Evolutionary conservation across 2,113 vertebrate genomes (phyloP).

Genomic region (Saguinus midas): DNA sequence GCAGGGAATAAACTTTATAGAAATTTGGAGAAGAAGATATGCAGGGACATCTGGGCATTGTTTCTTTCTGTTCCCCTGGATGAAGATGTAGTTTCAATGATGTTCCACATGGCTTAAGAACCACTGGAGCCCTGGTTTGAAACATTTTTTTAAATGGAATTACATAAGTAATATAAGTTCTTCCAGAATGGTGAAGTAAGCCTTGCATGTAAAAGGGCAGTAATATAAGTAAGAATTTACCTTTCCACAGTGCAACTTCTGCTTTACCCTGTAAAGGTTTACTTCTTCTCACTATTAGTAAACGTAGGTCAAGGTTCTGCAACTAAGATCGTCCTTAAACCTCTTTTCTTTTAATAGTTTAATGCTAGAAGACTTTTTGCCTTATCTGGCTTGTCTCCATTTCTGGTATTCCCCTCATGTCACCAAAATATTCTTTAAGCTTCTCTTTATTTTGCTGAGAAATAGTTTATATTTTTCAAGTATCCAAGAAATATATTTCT

Average conservation of each 20-base stretch:
- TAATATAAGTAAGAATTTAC: slow-evolving; percentile 23
- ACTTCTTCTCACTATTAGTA: background rate
- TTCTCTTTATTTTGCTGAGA: background rate
- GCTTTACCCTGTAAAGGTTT: background rate
- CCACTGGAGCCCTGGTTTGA: background rate
- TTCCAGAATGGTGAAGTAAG: background rate
- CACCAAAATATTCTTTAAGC: background rate
- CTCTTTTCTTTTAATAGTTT: background rate
- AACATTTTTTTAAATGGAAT: background rate
- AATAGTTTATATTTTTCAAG: background rate
- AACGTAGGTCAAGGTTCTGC: background rate
- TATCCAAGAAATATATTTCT: background rate
- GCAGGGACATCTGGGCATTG: background rate
- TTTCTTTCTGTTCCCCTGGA: background rate
- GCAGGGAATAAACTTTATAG: background rate
- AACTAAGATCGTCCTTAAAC: background rate
- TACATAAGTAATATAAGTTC: background rate
- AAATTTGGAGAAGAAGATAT: background rate
- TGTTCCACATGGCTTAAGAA: background rate
- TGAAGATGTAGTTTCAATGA: background rate
- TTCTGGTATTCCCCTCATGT: background rate
- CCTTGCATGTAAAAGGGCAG: background rate
- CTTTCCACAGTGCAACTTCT: background rate
- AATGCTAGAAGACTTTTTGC: background rate
- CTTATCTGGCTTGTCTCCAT: background rate